Evolutionary conservation across 2,797 vertebrate genomes (phyloP).

Genomic region (Pogoniulus pusillus): DNA sequence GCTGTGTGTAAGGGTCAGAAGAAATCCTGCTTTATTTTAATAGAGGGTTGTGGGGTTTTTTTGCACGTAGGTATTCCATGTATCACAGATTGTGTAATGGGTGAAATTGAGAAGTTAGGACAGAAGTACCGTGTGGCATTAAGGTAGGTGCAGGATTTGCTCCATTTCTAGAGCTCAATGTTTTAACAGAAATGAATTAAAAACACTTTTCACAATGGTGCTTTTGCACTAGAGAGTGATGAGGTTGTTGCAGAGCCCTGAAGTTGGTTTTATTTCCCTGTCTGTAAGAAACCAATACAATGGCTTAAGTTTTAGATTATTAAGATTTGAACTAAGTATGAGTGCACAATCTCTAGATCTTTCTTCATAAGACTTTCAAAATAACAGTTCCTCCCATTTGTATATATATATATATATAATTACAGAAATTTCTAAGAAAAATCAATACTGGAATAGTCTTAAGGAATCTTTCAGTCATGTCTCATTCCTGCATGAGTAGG

Average conservation of each 20-base stretch:
- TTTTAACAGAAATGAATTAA: neutral
- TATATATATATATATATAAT: neutral
- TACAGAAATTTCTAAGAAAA: neutral
- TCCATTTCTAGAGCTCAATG: neutral
- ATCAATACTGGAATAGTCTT: neutral
- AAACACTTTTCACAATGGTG: neutral
- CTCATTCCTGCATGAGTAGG: neutral
- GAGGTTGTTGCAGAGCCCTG: neutral
- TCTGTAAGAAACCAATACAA: neutral
- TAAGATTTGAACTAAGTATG: too few species aligned
- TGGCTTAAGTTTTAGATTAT: neutral
- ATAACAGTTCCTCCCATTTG: neutral
- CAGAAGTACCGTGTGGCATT: slow-evolving; percentile 96
- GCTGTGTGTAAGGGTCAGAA: neutral
- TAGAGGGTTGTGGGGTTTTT: neutral
- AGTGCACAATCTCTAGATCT: neutral
- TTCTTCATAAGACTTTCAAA: neutral
- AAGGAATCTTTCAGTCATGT: neutral
- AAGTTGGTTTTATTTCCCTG: neutral
- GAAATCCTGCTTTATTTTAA: neutral
- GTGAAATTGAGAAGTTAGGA: slow-evolving; percentile 97
- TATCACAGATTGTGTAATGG: slow-evolving; percentile 99
- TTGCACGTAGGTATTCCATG: slow-evolving; percentile 90
- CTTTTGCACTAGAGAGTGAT: neutral
- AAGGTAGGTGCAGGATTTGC: slow-evolving; percentile 78